phyloP scores from a whole-genome alignment of 2,888 invertebrate species.

The Drosophila sordidula region DNA sequence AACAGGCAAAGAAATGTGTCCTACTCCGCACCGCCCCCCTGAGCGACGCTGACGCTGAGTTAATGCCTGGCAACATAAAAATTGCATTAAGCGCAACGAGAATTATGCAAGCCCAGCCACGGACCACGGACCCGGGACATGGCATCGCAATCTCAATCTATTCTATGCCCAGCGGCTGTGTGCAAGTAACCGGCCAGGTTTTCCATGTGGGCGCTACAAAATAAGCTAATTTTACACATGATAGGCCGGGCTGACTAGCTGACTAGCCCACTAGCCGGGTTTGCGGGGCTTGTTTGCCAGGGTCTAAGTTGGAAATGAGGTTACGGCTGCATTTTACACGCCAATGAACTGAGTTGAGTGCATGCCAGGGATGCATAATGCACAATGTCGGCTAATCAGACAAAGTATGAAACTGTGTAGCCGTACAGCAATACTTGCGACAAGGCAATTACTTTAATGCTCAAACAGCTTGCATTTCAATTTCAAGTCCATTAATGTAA shows the following conservation, averaged over 20 bases:
- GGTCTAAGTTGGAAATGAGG: conserved; percentile 42
- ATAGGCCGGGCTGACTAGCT: conserved; percentile 47
- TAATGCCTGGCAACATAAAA: conserved; percentile 74
- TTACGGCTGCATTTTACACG: conserved; percentile 65
- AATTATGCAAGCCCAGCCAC: conserved; percentile 66
- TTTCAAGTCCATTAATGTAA: conserved; percentile 37
- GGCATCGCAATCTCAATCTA: conserved; percentile 63
- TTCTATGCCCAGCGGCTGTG: conserved; percentile 46
- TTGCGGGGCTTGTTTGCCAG: conserved; percentile 31
- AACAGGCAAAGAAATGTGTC: conserved; percentile 75
- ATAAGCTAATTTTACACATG: conserved; percentile 79
- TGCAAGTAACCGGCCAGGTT: conserved; percentile 47
- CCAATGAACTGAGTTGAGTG: conserved; percentile 45
- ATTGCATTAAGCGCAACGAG: conserved; percentile 76
- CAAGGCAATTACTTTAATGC: conserved; percentile 13
- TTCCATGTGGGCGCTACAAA: conserved; percentile 56
- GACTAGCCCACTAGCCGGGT: conserved; percentile 14
- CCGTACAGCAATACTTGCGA: too few species aligned
- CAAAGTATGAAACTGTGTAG: conserved; percentile 5
- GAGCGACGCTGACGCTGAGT: conserved; percentile 50
- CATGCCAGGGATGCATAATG: conserved; percentile 41
- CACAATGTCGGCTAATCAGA: conserved; percentile 48
- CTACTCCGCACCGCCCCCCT: not conserved
- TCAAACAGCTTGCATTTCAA: conserved; percentile 26
- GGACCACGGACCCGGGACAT: conserved; percentile 10